Conservation (phyloP, 2,888 invertebrate species). For the Lepidonotus clava region DNA sequence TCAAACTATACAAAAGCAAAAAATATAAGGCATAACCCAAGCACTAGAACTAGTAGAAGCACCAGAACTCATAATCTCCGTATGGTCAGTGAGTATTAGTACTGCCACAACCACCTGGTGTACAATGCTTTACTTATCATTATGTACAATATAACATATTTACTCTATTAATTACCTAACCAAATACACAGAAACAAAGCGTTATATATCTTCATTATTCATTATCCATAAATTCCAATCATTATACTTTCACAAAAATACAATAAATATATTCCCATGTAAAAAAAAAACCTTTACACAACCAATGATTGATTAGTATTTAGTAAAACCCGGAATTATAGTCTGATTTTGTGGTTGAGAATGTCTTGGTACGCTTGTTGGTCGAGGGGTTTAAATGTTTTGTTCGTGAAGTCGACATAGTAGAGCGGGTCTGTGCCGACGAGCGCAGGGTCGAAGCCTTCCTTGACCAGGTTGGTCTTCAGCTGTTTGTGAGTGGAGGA, state of each 20-base stretch:
- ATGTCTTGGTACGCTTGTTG: constrained; percentile 16
- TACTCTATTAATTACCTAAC: no score
- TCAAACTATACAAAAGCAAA: no score
- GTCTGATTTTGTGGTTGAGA: background rate
- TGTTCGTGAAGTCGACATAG: constrained; percentile 63
- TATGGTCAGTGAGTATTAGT: no score
- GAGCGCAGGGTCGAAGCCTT: constrained; percentile 69
- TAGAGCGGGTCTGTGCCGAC: constrained; percentile 68
- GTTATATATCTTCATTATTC: background rate
- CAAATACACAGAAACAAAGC: no score
- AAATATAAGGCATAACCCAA: no score
- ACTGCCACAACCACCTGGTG: no score
- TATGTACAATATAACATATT: no score
- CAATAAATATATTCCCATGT: background rate
- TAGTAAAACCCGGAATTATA: constrained; percentile 27
- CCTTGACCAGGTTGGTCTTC: constrained; percentile 71
- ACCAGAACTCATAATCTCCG: no score
- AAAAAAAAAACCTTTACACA: background rate
- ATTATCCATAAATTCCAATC: background rate
- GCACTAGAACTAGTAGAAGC: no score
- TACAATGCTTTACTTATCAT: no score
- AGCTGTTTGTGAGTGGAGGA: constrained; percentile 73
- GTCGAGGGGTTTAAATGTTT: constrained; percentile 66
- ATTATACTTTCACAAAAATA: background rate
- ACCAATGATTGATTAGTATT: background rate